Conservation (phyloP, 1,140 invertebrate genomes). For the Conus ventricosus region DNA sequence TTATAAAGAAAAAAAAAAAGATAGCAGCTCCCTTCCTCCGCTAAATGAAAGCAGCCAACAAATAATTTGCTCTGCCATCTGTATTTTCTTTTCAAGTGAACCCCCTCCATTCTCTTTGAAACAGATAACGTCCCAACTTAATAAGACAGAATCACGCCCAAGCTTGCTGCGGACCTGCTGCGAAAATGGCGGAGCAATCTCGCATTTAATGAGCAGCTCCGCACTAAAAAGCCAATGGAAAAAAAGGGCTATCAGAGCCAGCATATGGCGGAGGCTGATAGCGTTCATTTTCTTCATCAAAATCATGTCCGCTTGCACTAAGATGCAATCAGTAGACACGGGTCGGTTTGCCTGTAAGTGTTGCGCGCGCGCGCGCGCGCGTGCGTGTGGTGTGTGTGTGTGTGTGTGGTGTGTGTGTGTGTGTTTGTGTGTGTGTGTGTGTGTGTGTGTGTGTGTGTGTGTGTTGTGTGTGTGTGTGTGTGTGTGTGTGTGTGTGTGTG, state of each 20-base stretch:
- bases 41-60: not conserved
- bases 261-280: not conserved
- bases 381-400: not conserved
- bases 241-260: not conserved
- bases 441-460: conserved; percentile 2
- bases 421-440: conserved; percentile 1
- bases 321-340: not conserved
- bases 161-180: not conserved
- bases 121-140: not conserved
- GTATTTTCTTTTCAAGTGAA: conserved; percentile 11
- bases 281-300: not conserved
- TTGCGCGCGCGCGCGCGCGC: not conserved
- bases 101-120: conserved; percentile 1
- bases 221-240: not conserved
- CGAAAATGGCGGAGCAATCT: not conserved
- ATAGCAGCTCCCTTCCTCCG: not conserved
- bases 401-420: not conserved
- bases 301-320: not conserved
- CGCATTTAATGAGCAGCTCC: not conserved
- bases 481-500: no score
- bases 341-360: not conserved
- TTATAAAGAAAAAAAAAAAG: not conserved
- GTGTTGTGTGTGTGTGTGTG: not conserved
- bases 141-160: not conserved
- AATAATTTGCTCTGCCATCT: not conserved